Evolutionary conservation across 2,113 vertebrate genomes (phyloP), one percentile per base, ranked within the genome.

Genomic region (Saguinus midas): DNA sequence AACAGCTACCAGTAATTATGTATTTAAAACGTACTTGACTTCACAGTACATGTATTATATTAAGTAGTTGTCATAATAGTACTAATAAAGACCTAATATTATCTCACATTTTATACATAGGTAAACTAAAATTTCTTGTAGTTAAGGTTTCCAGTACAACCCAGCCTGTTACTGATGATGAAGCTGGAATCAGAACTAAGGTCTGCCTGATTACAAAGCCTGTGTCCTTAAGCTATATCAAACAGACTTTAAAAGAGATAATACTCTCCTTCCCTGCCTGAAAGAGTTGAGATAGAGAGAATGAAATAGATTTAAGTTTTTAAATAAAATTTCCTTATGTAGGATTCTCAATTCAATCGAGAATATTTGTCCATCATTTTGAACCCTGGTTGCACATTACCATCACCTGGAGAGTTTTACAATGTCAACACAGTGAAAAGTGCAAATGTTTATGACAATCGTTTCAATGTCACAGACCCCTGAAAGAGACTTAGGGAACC

Each of bases 11-110:
- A 58, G 87, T 20, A 87, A 84, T 1, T 79, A 35, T 37, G 43
- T 64, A 48, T 83, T 94, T 96, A 89, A 89, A 92, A 75, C 68
- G 40, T 61, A 86, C 45, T 86, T 81, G 48, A 55, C 40, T 92
- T 91, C 72, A 85, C 3, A 70, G 61, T 68, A 48, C n/a, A 57
- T 73, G 17, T 79, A 82, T 87, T 87, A n/a, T 83, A 91, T 29
- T 73, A 91, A 84, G 57, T 29, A 85, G 45, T 37, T 88, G 25
- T n/a, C 72, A 88, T 25, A 66, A 72, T 4, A 57, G 45, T 40
- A 90, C 8, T 55, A 89, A 88, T 84, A 87, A 88, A 95, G 68
- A 80, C 58, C 23, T 91, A 87, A 64, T 48, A 93, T 32, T 57
- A 75, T 81, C 23, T 80, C 27, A 57, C 23, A 61, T 70, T 37